Conservation (phyloP, 2,113 vertebrate genomes). For the Phainopepla nitens region DNA sequence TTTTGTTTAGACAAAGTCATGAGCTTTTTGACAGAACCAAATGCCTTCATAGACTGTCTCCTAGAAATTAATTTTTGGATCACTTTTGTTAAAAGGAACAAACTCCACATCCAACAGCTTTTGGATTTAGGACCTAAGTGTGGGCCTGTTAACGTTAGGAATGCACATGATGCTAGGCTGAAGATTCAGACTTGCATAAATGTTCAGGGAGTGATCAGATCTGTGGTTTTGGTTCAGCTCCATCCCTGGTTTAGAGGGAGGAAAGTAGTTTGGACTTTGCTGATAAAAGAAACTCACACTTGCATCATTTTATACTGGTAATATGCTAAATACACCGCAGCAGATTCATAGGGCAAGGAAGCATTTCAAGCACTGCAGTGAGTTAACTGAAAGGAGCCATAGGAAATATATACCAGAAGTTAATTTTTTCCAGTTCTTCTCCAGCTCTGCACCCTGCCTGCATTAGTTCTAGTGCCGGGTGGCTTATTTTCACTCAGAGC, state of each 20-base stretch:
- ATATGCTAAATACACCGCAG: slow-evolving; percentile 58
- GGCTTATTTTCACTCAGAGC: slow-evolving; percentile 37
- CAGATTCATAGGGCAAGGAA: slow-evolving; percentile 61
- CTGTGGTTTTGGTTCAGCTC: slow-evolving; percentile 37
- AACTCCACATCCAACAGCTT: background rate
- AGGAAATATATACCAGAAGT: slow-evolving; percentile 66
- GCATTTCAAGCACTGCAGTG: slow-evolving; percentile 16
- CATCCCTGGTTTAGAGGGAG: background rate
- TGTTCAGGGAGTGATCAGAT: background rate
- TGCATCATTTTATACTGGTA: slow-evolving; percentile 8
- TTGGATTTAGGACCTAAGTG: background rate
- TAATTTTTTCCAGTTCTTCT: slow-evolving; percentile 71
- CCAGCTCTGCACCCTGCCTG: slow-evolving; percentile 33
- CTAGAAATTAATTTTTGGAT: background rate
- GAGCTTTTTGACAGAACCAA: background rate
- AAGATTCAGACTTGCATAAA: background rate
- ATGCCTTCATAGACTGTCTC: background rate
- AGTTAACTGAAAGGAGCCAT: slow-evolving; percentile 45
- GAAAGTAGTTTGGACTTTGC: background rate
- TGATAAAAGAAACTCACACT: background rate
- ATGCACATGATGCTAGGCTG: background rate
- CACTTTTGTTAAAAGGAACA: background rate
- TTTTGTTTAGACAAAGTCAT: background rate
- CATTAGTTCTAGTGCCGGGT: background rate
- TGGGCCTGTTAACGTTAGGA: background rate